Evolutionary conservation across 2,888 invertebrate genomes (phyloP).

Genomic region (Drosophila fulvimacula): DNA sequence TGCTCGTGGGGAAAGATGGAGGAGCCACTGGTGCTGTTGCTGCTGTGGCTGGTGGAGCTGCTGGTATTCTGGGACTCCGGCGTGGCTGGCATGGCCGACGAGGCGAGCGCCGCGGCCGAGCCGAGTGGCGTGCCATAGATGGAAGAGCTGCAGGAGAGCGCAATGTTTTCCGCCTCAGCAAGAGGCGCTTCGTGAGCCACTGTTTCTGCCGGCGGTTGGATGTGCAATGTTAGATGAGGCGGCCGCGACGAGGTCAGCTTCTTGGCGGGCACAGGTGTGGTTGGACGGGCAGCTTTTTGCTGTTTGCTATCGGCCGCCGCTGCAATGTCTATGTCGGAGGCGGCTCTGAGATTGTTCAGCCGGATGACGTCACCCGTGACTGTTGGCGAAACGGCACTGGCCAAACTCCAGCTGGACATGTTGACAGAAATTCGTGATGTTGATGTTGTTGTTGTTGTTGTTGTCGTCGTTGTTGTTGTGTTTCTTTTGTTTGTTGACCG

Average conservation of each 20-base stretch:
- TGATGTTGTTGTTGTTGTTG: slow-evolving; percentile 3
- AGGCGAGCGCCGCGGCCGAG: slow-evolving; percentile 13
- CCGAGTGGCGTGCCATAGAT: slow-evolving; percentile 59
- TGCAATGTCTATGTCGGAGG: slow-evolving; percentile 47
- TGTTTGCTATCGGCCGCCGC: slow-evolving; percentile 21
- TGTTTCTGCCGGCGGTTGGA: slow-evolving; percentile 35
- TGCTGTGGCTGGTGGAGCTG: slow-evolving; percentile 21
- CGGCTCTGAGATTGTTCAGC: slow-evolving; percentile 50
- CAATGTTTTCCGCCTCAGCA: slow-evolving; percentile 48
- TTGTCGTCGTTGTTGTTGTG: too few species aligned
- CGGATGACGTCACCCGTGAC: slow-evolving; percentile 64
- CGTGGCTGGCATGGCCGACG: slow-evolving; percentile 21
- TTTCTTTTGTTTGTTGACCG: slow-evolving; percentile 3
- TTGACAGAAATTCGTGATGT: slow-evolving; percentile 9
- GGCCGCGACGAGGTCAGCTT: slow-evolving; percentile 62
- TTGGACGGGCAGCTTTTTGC: slow-evolving; percentile 46
- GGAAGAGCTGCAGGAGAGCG: slow-evolving; percentile 51
- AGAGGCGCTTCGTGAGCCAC: slow-evolving; percentile 46
- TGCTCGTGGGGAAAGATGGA: slow-evolving; percentile 74
- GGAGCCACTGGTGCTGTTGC: slow-evolving; percentile 48
- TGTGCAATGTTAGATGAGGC: slow-evolving; percentile 60
- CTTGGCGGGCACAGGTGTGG: slow-evolving; percentile 61
- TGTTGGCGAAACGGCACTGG: slow-evolving; percentile 66
- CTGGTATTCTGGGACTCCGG: slow-evolving; percentile 28
- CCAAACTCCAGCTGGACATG: slow-evolving; percentile 75